These are phyloP conservation scores for Imbricaverruca yamaguchii DNA, from an alignment of 2,888 invertebrate genomes.

Conservation along the genomic window DNA sequence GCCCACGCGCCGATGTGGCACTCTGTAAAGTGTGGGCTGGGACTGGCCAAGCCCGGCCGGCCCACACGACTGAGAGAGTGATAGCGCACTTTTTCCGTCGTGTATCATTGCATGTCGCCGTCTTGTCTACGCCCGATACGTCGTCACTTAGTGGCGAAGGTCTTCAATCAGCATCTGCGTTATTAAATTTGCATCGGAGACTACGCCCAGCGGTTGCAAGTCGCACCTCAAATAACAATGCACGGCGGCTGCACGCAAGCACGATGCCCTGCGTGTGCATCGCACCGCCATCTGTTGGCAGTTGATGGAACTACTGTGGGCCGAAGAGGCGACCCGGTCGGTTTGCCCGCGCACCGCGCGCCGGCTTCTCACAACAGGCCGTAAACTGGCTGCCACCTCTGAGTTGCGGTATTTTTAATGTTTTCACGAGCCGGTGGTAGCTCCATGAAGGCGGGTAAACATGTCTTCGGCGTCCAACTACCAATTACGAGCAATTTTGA, in stretches of 20 bases:
- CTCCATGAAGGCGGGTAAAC: neutral
- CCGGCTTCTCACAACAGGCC: neutral
- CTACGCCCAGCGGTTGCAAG: conserved; percentile 6
- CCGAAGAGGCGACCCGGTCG: neutral
- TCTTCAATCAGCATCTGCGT: conserved; percentile 11
- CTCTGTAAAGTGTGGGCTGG: neutral
- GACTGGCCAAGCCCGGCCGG: neutral
- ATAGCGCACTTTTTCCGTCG: neutral
- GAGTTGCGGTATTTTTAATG: neutral
- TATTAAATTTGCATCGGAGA: conserved; percentile 11
- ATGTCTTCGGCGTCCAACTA: neutral
- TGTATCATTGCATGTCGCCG: neutral
- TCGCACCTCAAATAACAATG: conserved; percentile 13
- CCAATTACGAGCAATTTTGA: neutral
- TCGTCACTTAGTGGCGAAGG: neutral
- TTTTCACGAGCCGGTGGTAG: neutral
- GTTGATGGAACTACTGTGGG: neutral
- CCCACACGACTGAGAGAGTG: neutral
- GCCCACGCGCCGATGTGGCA: neutral
- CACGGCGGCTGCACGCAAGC: neutral
- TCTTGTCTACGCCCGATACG: neutral
- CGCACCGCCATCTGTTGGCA: neutral
- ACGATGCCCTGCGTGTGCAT: neutral
- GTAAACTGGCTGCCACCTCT: neutral
- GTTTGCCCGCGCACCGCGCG: neutral